phyloP scores from a whole-genome alignment of 2,888 invertebrate genomes.

The Saturnia japonica region DNA sequence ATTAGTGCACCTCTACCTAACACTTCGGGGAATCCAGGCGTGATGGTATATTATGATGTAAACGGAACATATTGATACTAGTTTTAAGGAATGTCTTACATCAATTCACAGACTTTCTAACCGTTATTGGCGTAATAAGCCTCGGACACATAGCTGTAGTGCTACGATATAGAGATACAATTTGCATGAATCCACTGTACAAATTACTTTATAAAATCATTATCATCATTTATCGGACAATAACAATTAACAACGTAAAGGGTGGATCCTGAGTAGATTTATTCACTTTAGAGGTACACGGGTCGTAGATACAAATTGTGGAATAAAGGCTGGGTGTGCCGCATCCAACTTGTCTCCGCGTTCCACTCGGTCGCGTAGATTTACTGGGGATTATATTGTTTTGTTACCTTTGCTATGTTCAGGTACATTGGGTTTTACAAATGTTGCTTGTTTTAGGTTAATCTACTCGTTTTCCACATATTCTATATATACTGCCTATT shows the following conservation, averaged over 20 bases:
- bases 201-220: neutral
- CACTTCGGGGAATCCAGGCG: too few relatives aligned
- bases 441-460: slow-evolving; percentile 3
- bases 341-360: slow-evolving; percentile 9
- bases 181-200: neutral
- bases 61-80: too few relatives aligned
- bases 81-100: too few relatives aligned
- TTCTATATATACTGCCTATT: neutral
- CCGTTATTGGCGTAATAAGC: too few relatives aligned
- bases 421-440: slow-evolving; percentile 12
- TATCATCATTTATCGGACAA: neutral
- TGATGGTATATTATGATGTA: too few relatives aligned
- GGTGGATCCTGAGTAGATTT: neutral
- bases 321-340: slow-evolving; percentile 15
- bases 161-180: too few relatives aligned
- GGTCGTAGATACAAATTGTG: slow-evolving; percentile 2
- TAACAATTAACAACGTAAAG: neutral
- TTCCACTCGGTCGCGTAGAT: slow-evolving; percentile 16
- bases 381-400: slow-evolving; percentile 15
- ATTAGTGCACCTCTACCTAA: too few relatives aligned
- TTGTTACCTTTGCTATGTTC: slow-evolving; percentile 15
- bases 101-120: too few relatives aligned
- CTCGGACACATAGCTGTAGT: too few relatives aligned
- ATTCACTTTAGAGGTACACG: neutral
- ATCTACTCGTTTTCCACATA: neutral